Conservation (phyloP, 2,113 vertebrate species). For the Etheostoma cragini region DNA sequence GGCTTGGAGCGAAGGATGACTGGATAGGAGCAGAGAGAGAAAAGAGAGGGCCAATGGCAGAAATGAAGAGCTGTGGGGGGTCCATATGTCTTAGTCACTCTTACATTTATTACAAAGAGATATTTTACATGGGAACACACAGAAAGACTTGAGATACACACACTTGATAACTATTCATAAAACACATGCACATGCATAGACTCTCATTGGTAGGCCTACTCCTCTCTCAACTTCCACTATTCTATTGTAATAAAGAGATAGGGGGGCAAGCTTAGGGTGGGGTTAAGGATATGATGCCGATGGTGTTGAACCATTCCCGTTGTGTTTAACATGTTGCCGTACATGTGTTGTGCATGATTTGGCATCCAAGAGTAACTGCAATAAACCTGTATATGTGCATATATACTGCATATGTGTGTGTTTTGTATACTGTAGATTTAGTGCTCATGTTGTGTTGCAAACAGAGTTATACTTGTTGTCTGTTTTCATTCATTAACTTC, state of each 20-base stretch:
- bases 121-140: constrained; percentile 4
- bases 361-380: neutral
- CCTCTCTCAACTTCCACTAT: constrained; percentile 25
- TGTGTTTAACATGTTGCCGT: constrained; percentile 35
- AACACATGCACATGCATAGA: constrained; percentile 12
- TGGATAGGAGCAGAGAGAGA: constrained; percentile 39
- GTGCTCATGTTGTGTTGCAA: constrained; percentile 15
- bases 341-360: constrained; percentile 40
- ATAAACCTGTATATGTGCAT: neutral
- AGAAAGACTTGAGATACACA: constrained; percentile 3
- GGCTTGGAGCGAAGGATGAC: constrained; percentile 42
- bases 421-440: neutral
- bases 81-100: constrained; percentile 60
- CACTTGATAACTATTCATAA: constrained; percentile 24
- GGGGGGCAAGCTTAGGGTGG: neutral
- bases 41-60: constrained; percentile 24
- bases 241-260: constrained; percentile 5
- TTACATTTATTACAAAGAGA: constrained; percentile 49
- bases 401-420: neutral
- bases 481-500: constrained; percentile 17
- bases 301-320: constrained; percentile 47
- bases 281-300: constrained; percentile 45
- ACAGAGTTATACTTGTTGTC: neutral
- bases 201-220: constrained; percentile 8
- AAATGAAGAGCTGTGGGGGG: constrained; percentile 59